Evolutionary conservation across 2,113 vertebrate species (phyloP).

Genomic region (Chamaea fasciata): DNA sequence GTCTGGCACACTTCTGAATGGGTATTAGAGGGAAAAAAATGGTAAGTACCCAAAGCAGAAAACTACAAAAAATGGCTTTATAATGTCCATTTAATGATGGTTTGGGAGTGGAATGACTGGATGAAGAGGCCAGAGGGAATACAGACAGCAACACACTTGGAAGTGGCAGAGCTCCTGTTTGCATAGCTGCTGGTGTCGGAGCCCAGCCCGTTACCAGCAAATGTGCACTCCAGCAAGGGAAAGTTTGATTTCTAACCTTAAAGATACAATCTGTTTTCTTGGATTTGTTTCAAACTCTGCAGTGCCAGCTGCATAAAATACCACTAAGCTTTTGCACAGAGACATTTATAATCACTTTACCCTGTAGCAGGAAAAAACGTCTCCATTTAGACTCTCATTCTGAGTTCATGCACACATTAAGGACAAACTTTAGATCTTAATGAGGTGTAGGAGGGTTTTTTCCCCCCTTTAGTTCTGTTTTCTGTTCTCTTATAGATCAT

Average conservation of each 20-base stretch:
- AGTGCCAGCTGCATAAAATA: constrained; percentile 50
- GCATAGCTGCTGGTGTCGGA: not conserved
- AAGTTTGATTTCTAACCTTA: constrained; percentile 50
- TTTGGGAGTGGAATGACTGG: not conserved
- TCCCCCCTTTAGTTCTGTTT: not conserved
- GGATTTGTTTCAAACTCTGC: constrained; percentile 53
- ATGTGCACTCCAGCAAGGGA: not conserved
- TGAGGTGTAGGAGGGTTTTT: constrained; percentile 15
- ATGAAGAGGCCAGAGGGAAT: not conserved
- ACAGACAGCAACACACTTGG: not conserved
- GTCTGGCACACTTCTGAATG: not conserved
- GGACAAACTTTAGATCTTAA: constrained; percentile 53
- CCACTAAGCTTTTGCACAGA: constrained; percentile 42
- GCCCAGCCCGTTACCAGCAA: not conserved
- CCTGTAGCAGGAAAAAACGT: constrained; percentile 50
- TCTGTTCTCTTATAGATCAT: constrained; percentile 1
- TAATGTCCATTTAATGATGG: constrained; percentile 12
- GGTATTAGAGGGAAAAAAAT: not conserved
- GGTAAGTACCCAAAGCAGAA: not conserved
- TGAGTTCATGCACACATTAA: constrained; percentile 52
- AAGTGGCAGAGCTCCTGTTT: not conserved
- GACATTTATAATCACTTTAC: constrained; percentile 60
- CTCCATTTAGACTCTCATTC: constrained; percentile 50
- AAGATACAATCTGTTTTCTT: constrained; percentile 57
- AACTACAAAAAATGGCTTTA: not conserved